Base-by-base conservation (phyloP, 2,888 invertebrate species). In the Rhagophthalmus giganteus region DNA sequence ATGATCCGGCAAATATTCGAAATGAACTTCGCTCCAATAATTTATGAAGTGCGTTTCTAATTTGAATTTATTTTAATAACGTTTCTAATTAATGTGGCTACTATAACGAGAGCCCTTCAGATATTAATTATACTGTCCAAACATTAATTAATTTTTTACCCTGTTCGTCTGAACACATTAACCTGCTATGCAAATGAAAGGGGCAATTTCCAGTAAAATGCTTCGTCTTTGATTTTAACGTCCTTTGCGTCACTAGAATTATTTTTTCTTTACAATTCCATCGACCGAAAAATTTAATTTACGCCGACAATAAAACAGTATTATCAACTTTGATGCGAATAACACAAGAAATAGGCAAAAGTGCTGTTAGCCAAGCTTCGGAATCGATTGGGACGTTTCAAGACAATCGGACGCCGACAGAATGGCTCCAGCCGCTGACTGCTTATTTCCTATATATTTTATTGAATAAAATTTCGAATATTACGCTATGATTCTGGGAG, bases 351-450 rank as follows among this genome's bases (percentile, higher is more conserved):
- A 42, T 48, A 31, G 40, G 31, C 34, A 40, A 40, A 16, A 49
- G 13, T 40, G 31, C 35, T 16, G 46, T 20, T 25, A 15, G 28
- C 11, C 34, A 35, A 30, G 33, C 40, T 48, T 46, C 39, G 11
- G 55, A 47, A 58, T 58, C 58, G 58, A 58, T 58, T 53, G 50
- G 40, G 27, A 48, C 44, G 55, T 32, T 52, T 39, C 49, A 58
- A 47, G 54, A 51, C 53, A 44, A 48, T 54, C 50, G 54, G 50
- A 34, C 44, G 55, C 58, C 58, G 58, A 54, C 58, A 51, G 40
- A 33, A 37, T 48, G 58, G 55, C 58, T 58, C 58, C 58, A 55
- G 50, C 48, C 54, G 46, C 53, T 53, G 46, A 55, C 55, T 31
- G 40, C 50, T 39, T 33, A 26, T 28, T 39, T 51, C 35, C 45